Evolutionary conservation across 2,797 vertebrate species (phyloP), one percentile per base, ranked within the genome.

Genomic region (Hemibagrus guttatus): DNA sequence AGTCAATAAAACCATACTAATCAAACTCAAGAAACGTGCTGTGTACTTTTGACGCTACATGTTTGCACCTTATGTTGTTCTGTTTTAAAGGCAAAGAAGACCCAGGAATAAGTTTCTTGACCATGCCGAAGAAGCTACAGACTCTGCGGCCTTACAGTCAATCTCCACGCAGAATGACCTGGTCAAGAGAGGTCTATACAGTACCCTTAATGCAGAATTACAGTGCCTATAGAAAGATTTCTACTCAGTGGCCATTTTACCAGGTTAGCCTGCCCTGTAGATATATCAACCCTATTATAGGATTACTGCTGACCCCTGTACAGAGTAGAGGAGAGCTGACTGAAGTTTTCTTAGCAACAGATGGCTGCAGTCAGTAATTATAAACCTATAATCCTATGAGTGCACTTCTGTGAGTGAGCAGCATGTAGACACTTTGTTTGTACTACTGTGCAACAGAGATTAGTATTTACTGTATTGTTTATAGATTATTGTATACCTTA

Each of bases 181-280:
- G 90, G 90, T 89, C 87, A 39, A 89, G 72, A 79, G 87, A 91
- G 91, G 91, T 79, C 28, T 54, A 8, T 85, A 46, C 28, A 28
- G 28, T 46, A 71, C 12, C 2, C 13, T 78, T 63, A 71, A 71
- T 83, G 28, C n/a, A 56, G 68, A 64, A 19, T 46, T 23, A 35
- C 52, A n/a, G 31, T 13, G 39, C 1, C 11, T 13, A 7, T 56
- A 21, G 7, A 56, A 78, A 21, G 2, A 7, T 75, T 52, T 76
- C 72, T 78, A 74, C 71, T 49, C 72, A 75, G 26, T 52, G 13
- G 46, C 49, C 71, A 74, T 74, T 74, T 74, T 26, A n/a, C 42
- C 1, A 75, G 72, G 13, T 75, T 28, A 52, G n/a, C 42, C 46
- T 52, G 23, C 23, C 68, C 31, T 31, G 14, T 7, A 69, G 68